These are phyloP conservation scores for Amphiprion clarkii DNA, from an alignment of 2,797 vertebrate genomes.

Conservation along the genomic window DNA sequence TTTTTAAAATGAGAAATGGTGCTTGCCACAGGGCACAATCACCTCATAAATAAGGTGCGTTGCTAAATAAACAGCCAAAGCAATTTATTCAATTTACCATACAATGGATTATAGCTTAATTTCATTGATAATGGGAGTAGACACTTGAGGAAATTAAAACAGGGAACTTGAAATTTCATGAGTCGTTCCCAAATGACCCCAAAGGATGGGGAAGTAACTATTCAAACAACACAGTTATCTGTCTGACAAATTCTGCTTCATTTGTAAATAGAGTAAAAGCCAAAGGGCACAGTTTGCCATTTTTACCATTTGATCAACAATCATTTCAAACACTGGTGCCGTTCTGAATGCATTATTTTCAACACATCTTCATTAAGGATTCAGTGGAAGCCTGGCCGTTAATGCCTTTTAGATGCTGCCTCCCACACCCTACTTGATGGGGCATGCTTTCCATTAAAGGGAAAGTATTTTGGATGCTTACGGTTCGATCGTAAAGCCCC, in stretches of 20 bases:
- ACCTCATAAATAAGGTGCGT: constrained; percentile 74
- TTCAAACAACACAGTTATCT: constrained; percentile 42
- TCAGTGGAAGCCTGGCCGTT: constrained; percentile 62
- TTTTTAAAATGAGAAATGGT: constrained; percentile 80
- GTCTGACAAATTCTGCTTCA: constrained; percentile 25
- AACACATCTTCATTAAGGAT: constrained; percentile 66
- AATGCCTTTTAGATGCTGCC: constrained; percentile 76
- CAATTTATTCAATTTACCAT: constrained; percentile 79
- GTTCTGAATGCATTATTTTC: constrained; percentile 54
- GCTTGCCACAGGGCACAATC: constrained; percentile 76
- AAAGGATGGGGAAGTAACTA: constrained; percentile 49
- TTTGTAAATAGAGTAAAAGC: constrained; percentile 32
- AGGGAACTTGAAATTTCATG: constrained; percentile 54
- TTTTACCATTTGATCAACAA: constrained; percentile 64
- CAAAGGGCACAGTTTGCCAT: constrained; percentile 47
- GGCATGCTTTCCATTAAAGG: constrained; percentile 75
- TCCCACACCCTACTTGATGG: constrained; percentile 76
- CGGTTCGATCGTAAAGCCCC: constrained; percentile 74
- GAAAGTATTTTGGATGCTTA: constrained; percentile 69
- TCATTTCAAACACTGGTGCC: constrained; percentile 58
- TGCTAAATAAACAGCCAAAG: constrained; percentile 70
- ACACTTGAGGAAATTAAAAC: constrained; percentile 71
- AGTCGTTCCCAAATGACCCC: constrained; percentile 64
- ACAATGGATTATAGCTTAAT: constrained; percentile 79
- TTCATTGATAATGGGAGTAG: constrained; percentile 70